A percentile compares a stretch with the other conserved stretches of the same genome.
phyloP scores from a whole-genome alignment of 2,113 vertebrate species.

The Otocyon megalotis region DNA sequence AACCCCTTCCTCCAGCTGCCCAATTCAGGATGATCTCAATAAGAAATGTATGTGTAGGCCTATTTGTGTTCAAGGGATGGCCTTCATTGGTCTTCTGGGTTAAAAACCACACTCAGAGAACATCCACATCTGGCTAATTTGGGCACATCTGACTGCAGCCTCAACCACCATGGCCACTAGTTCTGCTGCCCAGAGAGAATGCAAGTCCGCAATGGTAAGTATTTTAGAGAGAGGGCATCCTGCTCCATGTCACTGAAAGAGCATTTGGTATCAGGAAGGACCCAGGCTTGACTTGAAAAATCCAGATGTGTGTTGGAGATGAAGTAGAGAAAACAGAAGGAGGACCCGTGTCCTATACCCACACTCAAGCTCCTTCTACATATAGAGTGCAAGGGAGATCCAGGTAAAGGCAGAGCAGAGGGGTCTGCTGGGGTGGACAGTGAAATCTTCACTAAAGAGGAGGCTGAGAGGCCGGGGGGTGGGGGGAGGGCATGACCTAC shows the following conservation, averaged over 20 bases:
- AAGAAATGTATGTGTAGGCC: constrained; percentile 85
- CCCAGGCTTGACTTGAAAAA: neutral
- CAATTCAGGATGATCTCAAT: constrained; percentile 87
- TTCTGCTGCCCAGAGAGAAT: neutral
- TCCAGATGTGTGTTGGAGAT: neutral
- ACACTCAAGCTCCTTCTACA: neutral
- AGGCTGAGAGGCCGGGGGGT: neutral
- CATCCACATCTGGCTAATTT: neutral
- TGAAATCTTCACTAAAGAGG: neutral
- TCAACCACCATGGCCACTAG: fast-evolving
- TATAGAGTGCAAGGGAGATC: neutral
- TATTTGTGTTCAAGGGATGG: constrained; percentile 87
- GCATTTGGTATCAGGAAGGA: neutral
- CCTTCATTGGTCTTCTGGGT: constrained; percentile 78
- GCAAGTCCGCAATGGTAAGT: neutral
- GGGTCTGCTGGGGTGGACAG: neutral
- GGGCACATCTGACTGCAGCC: neutral
- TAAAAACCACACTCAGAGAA: neutral
- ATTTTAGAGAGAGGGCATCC: neutral
- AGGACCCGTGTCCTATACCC: too few species aligned
- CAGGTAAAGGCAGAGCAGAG: neutral
- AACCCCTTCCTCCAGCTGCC: constrained; percentile 93
- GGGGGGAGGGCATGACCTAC: constrained; percentile 5
- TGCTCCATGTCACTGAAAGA: neutral
- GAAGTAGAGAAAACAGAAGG: neutral